phyloP scores from a whole-genome alignment of 2,113 vertebrate genomes.

The Ramphastos sulfuratus region DNA sequence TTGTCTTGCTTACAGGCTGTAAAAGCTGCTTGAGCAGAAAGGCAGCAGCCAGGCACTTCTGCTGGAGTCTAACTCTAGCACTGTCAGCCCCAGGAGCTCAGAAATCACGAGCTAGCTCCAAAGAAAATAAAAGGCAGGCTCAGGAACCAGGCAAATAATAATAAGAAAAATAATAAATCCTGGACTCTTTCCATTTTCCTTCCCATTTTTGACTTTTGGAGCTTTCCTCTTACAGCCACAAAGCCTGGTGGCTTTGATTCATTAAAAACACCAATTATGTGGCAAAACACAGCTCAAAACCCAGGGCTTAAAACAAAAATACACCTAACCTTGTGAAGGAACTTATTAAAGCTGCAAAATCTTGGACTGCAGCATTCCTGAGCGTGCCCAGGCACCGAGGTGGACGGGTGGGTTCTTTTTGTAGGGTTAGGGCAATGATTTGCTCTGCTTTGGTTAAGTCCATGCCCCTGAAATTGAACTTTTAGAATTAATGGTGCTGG shows the following conservation, averaged over 20 bases:
- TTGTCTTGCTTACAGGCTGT: background rate
- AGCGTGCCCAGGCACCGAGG: accelerated
- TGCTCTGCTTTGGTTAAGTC: background rate
- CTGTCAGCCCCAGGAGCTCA: background rate
- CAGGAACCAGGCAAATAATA: slow-evolving; percentile 22
- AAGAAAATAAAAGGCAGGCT: background rate
- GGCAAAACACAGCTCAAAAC: background rate
- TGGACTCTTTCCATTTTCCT: background rate
- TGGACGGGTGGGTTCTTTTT: background rate
- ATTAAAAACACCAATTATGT: background rate
- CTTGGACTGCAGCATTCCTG: background rate
- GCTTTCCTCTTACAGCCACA: background rate
- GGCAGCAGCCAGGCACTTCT: background rate
- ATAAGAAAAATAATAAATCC: slow-evolving; percentile 9
- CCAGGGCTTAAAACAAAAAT: background rate
- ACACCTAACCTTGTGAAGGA: background rate
- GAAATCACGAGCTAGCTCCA: background rate
- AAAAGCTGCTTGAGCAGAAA: background rate
- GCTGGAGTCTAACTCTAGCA: background rate
- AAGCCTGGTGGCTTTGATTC: background rate
- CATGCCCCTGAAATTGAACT: background rate
- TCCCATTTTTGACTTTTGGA: background rate
- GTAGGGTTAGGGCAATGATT: background rate
- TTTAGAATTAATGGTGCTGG: accelerated
- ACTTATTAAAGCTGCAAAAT: background rate